Conservation (phyloP, 30 jellyfish, hydroid and myxozoan species). For the Euphysa ruthae region DNA sequence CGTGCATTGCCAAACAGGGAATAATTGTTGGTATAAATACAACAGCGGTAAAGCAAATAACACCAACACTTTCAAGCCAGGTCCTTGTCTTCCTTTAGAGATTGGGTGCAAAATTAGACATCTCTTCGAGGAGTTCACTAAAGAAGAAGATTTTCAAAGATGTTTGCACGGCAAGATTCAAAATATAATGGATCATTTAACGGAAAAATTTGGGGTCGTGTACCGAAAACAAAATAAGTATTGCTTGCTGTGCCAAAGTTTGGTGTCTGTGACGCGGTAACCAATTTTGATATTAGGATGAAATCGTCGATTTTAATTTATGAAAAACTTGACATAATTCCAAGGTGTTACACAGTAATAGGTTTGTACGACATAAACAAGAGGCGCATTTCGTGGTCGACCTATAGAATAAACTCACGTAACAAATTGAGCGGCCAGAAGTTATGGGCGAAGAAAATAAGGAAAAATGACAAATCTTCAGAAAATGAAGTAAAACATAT, state of each 20-base stretch:
- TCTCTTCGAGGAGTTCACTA: not conserved
- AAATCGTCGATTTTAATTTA: not conserved
- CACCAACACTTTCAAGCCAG: no score
- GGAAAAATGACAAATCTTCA: not conserved
- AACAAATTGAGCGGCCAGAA: not conserved
- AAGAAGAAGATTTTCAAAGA: not conserved
- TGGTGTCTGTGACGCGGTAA: constrained; percentile 6
- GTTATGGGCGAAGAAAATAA: no score
- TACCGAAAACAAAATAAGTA: not conserved
- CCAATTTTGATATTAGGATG: not conserved
- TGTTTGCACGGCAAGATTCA: not conserved
- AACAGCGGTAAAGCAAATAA: not conserved
- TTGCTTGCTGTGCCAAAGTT: not conserved
- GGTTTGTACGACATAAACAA: not conserved
- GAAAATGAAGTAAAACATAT: not conserved
- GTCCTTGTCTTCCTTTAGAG: not conserved
- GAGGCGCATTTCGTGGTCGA: not conserved
- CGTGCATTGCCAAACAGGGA: not conserved
- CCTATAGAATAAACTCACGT: not conserved
- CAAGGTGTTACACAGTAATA: not conserved
- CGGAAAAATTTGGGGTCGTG: not conserved
- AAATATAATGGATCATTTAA: not conserved
- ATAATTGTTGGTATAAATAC: not conserved
- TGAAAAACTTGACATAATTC: not conserved
- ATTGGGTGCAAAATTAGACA: not conserved